phyloP scores from a whole-genome alignment of 1,140 invertebrate genomes.

The Pseudomyrmex cubaensis region DNA sequence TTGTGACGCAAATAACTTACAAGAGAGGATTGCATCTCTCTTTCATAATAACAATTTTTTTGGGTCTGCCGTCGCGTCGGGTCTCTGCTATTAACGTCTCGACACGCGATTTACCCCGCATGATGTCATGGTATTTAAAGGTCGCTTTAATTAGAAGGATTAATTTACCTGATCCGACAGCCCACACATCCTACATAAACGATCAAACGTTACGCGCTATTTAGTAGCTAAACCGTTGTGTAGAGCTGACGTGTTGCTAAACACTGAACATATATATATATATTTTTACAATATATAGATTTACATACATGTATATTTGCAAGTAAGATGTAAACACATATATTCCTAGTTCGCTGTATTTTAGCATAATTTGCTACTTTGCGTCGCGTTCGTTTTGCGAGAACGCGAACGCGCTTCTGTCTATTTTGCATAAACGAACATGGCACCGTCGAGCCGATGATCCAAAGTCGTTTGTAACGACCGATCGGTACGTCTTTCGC shows the following conservation, averaged over 20 bases:
- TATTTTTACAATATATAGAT: background rate
- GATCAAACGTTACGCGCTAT: background rate
- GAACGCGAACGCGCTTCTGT: background rate
- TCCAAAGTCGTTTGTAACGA: background rate
- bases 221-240: background rate
- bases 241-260: background rate
- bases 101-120: constrained; percentile 25
- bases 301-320: too few species aligned
- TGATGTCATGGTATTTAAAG: constrained; percentile 38
- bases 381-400: too few species aligned
- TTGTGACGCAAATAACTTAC: constrained; percentile 18
- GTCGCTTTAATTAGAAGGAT: constrained; percentile 45
- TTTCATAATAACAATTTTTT: constrained; percentile 48
- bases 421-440: background rate
- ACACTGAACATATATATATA: background rate
- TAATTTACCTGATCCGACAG: constrained; percentile 25
- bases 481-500: background rate
- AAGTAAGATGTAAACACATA: background rate
- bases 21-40: background rate
- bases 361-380: background rate
- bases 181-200: background rate
- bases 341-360: background rate
- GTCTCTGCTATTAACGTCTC: constrained; percentile 31
- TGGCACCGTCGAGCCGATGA: background rate
- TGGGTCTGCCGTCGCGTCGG: background rate